These are phyloP conservation scores for Drosophila setifemur DNA, from an alignment of 1,140 invertebrate species.

Conservation along the genomic window DNA sequence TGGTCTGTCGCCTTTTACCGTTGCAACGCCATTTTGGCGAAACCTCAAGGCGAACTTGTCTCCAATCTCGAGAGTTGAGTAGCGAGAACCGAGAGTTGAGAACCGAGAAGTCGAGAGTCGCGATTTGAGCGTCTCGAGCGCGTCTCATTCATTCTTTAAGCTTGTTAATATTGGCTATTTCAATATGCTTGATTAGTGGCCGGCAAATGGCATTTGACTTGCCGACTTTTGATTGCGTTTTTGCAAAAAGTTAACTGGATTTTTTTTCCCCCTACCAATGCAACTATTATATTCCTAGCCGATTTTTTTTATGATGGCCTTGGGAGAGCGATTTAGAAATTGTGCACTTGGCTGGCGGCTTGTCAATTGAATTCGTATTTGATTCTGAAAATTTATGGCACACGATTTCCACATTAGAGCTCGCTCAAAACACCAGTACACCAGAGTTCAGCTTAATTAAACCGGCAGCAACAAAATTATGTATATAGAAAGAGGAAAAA, in stretches of 20 bases:
- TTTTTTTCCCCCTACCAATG: slow-evolving; percentile 43
- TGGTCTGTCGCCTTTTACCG: slow-evolving; percentile 55
- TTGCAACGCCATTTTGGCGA: slow-evolving; percentile 76
- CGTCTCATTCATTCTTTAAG: slow-evolving; percentile 61
- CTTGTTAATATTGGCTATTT: slow-evolving; percentile 75
- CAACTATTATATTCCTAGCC: neutral
- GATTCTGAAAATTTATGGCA: slow-evolving; percentile 66
- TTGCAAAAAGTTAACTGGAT: slow-evolving; percentile 60
- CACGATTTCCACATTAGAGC: slow-evolving; percentile 71
- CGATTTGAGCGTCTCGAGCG: too few species aligned
- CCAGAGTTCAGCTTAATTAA: slow-evolving; percentile 63
- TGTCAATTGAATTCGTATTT: slow-evolving; percentile 53
- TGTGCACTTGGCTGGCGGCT: slow-evolving; percentile 64
- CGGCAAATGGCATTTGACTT: slow-evolving; percentile 76
- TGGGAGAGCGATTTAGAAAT: slow-evolving; percentile 61
- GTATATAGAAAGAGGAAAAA: neutral
- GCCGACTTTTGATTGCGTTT: slow-evolving; percentile 67
- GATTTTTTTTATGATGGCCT: slow-evolving; percentile 60
- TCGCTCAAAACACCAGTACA: slow-evolving; percentile 12
- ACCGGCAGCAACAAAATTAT: slow-evolving; percentile 20
- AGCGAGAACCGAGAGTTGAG: neutral
- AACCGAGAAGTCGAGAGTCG: too few species aligned
- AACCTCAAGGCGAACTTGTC: slow-evolving; percentile 78
- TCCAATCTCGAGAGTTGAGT: slow-evolving; percentile 9
- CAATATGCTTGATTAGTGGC: slow-evolving; percentile 78